Percentiles rank a stretch among this genome's conserved stretches.
Conservation (phyloP, 53 echinoderm and acorn worm genomes). For the Luidia sarsii region DNA sequence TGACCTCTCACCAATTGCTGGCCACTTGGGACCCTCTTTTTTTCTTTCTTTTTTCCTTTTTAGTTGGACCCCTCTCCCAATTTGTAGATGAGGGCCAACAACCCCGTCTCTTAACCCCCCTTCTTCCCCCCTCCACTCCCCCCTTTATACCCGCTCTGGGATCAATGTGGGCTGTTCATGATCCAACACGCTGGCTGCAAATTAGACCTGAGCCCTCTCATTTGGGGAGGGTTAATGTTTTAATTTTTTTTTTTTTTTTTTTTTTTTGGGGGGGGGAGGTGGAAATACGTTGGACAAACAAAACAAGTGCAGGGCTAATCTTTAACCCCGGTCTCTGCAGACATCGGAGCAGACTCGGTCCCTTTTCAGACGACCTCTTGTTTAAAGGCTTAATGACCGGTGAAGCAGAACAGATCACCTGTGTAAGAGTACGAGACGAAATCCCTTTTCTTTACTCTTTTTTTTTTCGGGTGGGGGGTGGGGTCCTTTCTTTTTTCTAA, state of each 20-base stretch:
- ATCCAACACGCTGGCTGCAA: conserved; percentile 5
- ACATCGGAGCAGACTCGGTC: too few relatives aligned
- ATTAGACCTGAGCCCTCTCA: conserved; percentile 37
- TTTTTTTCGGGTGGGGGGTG: too few relatives aligned
- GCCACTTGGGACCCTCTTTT: conserved; percentile 1
- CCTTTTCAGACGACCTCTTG: too few relatives aligned
- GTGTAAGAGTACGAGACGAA: too few relatives aligned
- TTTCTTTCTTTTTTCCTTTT: too few relatives aligned
- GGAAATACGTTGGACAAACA: neutral
- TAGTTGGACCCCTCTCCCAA: conserved; percentile 12
- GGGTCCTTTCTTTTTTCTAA: too few relatives aligned
- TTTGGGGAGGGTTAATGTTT: too few relatives aligned
- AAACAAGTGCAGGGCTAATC: conserved; percentile 20
- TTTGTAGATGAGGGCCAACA: conserved; percentile 25
- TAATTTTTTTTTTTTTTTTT: conserved; percentile 16
- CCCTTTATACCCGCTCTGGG: neutral
- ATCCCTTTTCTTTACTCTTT: too few relatives aligned
- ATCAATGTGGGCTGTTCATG: conserved; percentile 12
- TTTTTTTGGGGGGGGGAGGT: too few relatives aligned
- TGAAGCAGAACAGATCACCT: too few relatives aligned
- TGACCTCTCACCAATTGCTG: conserved; percentile 29
- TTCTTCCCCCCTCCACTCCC: neutral
- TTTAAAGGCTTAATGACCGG: conserved; percentile 7
- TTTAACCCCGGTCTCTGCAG: neutral
- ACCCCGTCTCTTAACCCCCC: conserved; percentile 6